These are phyloP conservation scores for Charadrius vociferus DNA, from an alignment of 2,113 vertebrate genomes.

Conservation along the genomic window DNA sequence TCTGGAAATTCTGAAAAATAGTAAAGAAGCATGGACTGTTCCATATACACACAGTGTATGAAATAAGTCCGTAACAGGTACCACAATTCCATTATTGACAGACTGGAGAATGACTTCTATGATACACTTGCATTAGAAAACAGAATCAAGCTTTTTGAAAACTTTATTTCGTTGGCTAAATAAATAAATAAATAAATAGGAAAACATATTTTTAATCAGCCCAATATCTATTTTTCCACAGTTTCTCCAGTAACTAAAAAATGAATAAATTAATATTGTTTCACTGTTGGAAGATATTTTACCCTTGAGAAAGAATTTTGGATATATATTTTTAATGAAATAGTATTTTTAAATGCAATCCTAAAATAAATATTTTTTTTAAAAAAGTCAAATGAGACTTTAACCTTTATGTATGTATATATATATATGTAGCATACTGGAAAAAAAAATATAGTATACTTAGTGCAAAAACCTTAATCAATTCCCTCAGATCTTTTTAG, in stretches of 20 bases:
- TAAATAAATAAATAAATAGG: not conserved
- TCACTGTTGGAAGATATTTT: not conserved
- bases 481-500: not conserved
- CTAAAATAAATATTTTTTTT: fast-evolving
- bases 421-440: not conserved
- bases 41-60: not conserved
- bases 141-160: not conserved
- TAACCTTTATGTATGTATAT: not conserved
- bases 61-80: not conserved
- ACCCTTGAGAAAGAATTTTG: not conserved
- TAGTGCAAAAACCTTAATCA: not conserved
- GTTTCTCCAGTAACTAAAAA: not conserved
- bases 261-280: fast-evolving
- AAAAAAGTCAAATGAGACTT: not conserved
- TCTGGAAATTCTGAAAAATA: not conserved
- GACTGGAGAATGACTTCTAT: not conserved
- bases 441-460: not conserved
- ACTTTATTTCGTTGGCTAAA: not conserved
- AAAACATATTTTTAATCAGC: not conserved
- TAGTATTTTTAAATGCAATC: not conserved
- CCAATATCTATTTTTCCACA: not conserved
- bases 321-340: not conserved
- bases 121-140: not conserved
- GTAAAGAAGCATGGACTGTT: not conserved
- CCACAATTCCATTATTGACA: not conserved